Conservation (phyloP, 2,888 invertebrate genomes). For the Orthonevra nobilis region DNA sequence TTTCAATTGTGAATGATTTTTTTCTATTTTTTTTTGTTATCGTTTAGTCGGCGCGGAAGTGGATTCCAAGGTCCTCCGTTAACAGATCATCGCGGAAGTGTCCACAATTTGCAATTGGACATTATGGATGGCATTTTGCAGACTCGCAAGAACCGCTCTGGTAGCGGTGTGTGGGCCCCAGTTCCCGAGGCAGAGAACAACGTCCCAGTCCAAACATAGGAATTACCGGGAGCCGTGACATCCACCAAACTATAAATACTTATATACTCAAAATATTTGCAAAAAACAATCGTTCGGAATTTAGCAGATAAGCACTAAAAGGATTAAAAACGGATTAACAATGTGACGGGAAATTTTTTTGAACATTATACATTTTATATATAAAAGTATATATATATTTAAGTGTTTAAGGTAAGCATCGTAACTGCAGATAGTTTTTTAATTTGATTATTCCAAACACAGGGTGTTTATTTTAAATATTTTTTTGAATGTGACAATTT, state of each 20-base stretch:
- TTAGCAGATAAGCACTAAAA: conserved; percentile 69
- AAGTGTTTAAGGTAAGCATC: conserved; percentile 67
- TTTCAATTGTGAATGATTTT: conserved; percentile 1
- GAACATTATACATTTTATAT: conserved; percentile 70
- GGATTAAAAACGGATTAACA: conserved; percentile 68
- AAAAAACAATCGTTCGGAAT: conserved; percentile 69
- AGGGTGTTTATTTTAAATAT: no score
- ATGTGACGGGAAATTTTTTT: conserved; percentile 64
- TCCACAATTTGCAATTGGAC: conserved; percentile 91
- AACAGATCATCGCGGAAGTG: conserved; percentile 87
- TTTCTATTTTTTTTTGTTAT: background rate
- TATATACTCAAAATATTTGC: conserved; percentile 56
- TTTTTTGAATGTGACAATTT: no score
- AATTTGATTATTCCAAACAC: no score
- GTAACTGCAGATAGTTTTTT: no score
- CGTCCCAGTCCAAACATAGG: conserved; percentile 78
- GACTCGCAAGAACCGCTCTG: conserved; percentile 85
- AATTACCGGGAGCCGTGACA: conserved; percentile 36
- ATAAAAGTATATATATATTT: conserved; percentile 65
- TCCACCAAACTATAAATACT: conserved; percentile 48
- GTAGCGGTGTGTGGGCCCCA: conserved; percentile 85
- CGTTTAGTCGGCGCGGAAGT: conserved; percentile 77
- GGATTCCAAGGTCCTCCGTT: conserved; percentile 85
- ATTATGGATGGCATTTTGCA: conserved; percentile 94
- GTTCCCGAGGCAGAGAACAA: conserved; percentile 78